A percentile compares a stretch with the other conserved stretches of the same genome.
These are phyloP conservation scores for Papilio gigon DNA, from an alignment of 2,888 invertebrate species.

Conservation along the genomic window DNA sequence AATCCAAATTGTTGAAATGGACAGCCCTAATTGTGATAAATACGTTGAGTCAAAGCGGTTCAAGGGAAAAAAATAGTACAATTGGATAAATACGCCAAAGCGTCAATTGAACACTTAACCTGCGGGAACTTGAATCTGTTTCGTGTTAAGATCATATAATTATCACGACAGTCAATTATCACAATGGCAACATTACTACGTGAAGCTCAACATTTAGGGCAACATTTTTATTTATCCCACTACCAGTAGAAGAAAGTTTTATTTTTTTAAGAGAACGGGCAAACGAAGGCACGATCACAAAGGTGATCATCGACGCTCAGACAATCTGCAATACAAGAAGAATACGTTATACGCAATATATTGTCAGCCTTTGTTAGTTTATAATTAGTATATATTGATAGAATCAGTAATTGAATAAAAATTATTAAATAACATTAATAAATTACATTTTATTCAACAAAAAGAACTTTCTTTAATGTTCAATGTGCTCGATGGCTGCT, in stretches of 20 bases:
- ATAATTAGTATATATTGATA: too few relatives aligned
- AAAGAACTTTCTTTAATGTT: background rate
- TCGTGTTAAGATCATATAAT: conserved; percentile 35
- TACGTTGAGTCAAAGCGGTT: conserved; percentile 49
- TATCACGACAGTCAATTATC: conserved; percentile 1
- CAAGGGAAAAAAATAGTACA: conserved; percentile 63
- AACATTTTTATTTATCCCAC: background rate
- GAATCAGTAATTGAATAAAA: too few relatives aligned
- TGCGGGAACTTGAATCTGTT: conserved; percentile 43
- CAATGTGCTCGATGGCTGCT: background rate
- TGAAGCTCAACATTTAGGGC: background rate
- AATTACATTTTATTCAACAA: background rate
- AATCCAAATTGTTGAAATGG: too few relatives aligned
- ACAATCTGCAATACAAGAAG: too few relatives aligned
- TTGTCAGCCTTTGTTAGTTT: too few relatives aligned
- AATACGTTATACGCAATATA: too few relatives aligned
- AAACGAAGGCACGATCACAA: too few relatives aligned
- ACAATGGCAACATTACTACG: background rate
- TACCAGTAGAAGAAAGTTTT: too few relatives aligned
- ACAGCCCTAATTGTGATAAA: conserved; percentile 32
- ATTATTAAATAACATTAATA: conserved; percentile 1
- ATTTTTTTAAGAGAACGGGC: too few relatives aligned
- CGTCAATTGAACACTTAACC: conserved; percentile 58
- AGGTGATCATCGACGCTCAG: too few relatives aligned
- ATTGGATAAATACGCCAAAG: conserved; percentile 61